Evolutionary conservation across 2,113 vertebrate species (phyloP).

Genomic region (Balaenoptera acutorostrata): DNA sequence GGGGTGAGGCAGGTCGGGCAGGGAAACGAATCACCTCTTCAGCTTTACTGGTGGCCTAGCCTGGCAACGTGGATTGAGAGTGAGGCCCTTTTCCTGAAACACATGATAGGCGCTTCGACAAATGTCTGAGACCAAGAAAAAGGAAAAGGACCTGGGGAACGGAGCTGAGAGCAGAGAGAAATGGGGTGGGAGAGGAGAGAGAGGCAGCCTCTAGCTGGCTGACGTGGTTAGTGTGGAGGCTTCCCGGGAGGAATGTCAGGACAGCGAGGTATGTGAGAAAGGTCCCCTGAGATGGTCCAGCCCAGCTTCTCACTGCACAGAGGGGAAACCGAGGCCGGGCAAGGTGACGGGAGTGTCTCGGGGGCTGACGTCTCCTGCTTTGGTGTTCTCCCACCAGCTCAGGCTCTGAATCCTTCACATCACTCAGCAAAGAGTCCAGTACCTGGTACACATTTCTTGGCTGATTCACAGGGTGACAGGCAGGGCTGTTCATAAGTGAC

Average conservation of each 20-base stretch:
- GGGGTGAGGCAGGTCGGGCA: background rate
- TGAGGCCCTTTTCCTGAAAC: background rate
- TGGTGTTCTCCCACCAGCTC: background rate
- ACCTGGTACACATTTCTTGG: background rate
- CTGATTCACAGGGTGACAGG: background rate
- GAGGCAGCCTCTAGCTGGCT: background rate
- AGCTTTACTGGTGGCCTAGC: background rate
- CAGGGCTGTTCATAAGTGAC: background rate
- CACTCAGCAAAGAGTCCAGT: background rate
- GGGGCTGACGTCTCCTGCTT: background rate
- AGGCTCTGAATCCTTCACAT: too few relatives aligned
- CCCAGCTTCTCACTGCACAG: background rate
- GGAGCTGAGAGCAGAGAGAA: background rate
- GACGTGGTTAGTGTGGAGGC: too few relatives aligned
- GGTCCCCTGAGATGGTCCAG: background rate
- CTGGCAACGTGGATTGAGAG: background rate
- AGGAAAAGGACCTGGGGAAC: background rate
- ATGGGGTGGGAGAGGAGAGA: accelerated
- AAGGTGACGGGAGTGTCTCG: background rate
- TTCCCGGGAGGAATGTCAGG: background rate
- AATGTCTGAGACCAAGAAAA: background rate
- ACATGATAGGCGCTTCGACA: background rate
- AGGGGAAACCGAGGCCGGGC: background rate
- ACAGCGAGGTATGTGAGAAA: accelerated
- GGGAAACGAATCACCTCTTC: background rate